Base-by-base conservation (phyloP, 2,797 vertebrate genomes). In the Melanogrammus aeglefinus region DNA sequence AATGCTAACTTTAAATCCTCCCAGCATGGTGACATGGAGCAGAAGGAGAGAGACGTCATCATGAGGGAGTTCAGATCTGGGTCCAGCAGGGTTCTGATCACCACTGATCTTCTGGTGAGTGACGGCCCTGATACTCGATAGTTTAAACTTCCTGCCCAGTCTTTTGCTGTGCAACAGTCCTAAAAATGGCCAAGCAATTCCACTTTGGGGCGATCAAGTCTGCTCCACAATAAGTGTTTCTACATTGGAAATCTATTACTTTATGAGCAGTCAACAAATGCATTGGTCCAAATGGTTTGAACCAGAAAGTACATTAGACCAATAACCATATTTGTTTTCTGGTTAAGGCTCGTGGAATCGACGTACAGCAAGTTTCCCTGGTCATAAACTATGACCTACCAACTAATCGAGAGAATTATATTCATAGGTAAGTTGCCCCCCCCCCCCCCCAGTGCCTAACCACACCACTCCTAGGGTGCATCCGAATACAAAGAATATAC, bases 311-410 rank as follows among this genome's bases (percentile, higher is more conserved):
- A 2, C 21, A 12, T 2, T 66, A 66, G 24, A 27, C 1, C 57
- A 13, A 27, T 27, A 0, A 27, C 21, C 18, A 57, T 8, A 1
- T 29, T 31, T 29, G 12, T 21, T 9, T 12, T 31, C 3, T n/a
- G 27, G 85, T 85, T 18, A 80, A 99, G 98, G 98, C 98, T 92
- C 97, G 97, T 89, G 98, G 98, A 18, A 99, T 99, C 90, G 98
- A 99, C 76, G 97, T 99, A 76, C 98, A 99, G 91, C 98, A 99
- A 92, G 98, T 99, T 87, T 99, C 98, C 9, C 87, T 99, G 89
- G 97, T 99, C 87, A 99, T 99, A 85, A 99, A 99, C 84, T 99
- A 99, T 9, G 98, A 99, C 90, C 94, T 99, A 82, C 98, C 98
- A 16, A 99, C 98, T 91, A 99, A 99, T 91, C 94, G 97, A 92